A percentile compares a stretch with the other conserved stretches of the same genome.
These are phyloP conservation scores for Leiothrix lutea DNA, from an alignment of 2,113 vertebrate genomes.

Conservation along the genomic window DNA sequence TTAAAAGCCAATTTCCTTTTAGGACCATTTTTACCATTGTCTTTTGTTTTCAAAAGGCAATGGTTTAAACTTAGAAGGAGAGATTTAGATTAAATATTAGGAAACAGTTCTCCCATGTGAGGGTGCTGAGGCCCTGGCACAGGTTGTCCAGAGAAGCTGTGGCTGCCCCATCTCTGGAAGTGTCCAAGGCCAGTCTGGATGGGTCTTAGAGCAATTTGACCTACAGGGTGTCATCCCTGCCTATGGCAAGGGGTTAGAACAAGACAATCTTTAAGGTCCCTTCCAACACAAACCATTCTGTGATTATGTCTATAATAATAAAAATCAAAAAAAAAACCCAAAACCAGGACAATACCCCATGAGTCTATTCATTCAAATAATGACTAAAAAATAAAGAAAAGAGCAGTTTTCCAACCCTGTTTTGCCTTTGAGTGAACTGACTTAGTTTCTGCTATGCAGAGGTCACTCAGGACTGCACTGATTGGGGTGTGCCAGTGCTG, in stretches of 20 bases:
- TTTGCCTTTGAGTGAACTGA: not conserved
- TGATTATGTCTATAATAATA: not conserved
- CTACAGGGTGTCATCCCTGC: not conserved
- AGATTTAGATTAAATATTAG: not conserved
- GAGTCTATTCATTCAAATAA: not conserved
- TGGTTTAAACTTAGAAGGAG: not conserved
- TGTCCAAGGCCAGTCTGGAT: not conserved
- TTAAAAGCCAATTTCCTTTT: not conserved
- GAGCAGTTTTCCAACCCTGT: not conserved
- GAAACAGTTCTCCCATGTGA: not conserved
- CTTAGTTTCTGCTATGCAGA: not conserved
- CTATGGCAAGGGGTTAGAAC: not conserved
- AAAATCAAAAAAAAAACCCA: too few relatives aligned
- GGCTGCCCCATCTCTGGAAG: not conserved
- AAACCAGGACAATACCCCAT: rapidly evolving
- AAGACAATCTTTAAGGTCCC: not conserved
- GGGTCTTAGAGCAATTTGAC: not conserved
- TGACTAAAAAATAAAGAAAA: not conserved
- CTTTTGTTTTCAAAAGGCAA: not conserved
- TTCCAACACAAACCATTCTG: not conserved
- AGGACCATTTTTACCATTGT: not conserved
- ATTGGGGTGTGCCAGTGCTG: not conserved
- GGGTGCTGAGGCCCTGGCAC: not conserved
- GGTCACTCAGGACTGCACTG: not conserved
- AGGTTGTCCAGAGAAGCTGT: not conserved